These are phyloP conservation scores for Potamilus streckersoni DNA, from an alignment of 1,140 invertebrate species.

Conservation along the genomic window DNA sequence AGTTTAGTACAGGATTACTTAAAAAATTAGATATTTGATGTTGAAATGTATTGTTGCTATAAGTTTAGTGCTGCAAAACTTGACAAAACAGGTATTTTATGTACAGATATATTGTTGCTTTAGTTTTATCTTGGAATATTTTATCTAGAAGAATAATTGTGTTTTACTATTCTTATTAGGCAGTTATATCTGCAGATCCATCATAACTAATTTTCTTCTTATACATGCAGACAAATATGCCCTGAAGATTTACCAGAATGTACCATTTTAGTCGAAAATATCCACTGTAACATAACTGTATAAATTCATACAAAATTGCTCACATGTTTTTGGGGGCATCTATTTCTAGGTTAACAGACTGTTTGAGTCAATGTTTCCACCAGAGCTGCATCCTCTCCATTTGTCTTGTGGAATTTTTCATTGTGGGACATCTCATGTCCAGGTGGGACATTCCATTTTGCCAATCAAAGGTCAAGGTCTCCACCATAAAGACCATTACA, in stretches of 20 bases:
- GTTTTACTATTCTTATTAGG: no score
- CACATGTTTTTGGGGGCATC: not conserved
- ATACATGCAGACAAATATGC: not conserved
- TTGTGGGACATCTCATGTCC: conserved; percentile 48
- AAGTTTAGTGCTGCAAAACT: no score
- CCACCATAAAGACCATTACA: conserved; percentile 1
- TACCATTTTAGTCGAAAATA: not conserved
- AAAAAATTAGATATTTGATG: no score
- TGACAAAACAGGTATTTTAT: no score
- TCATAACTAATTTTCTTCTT: no score
- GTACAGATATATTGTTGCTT: no score
- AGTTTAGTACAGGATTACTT: no score
- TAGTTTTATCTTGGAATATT: no score
- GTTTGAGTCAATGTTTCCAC: conserved; percentile 74
- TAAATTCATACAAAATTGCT: not conserved
- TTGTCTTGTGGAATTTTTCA: conserved; percentile 36
- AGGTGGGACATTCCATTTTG: conserved; percentile 66
- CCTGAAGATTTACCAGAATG: not conserved
- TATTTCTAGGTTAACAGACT: conserved; percentile 71
- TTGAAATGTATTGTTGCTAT: no score
- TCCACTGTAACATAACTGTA: not conserved
- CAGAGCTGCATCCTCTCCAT: conserved; percentile 41
- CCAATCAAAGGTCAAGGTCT: conserved; percentile 40
- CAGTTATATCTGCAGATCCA: no score
- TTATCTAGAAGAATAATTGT: no score